phyloP scores from a whole-genome alignment of 1,140 invertebrate species.

The Cephus cinctus region DNA sequence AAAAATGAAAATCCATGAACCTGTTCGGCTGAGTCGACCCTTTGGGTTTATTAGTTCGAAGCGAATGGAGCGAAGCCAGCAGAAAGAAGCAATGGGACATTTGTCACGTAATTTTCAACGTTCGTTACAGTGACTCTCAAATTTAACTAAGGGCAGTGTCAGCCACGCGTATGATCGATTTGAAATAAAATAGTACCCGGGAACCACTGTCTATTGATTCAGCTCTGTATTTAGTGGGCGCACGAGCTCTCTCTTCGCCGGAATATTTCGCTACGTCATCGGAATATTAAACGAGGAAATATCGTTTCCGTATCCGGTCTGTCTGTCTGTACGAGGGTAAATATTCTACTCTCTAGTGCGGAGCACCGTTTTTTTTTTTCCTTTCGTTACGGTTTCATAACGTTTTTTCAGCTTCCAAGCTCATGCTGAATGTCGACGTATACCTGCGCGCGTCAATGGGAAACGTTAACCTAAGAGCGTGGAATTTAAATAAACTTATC shows the following conservation, averaged over 20 bases:
- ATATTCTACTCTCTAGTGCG: background rate
- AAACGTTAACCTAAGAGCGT: constrained; percentile 1
- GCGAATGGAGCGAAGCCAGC: constrained; percentile 28
- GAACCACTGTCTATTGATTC: constrained; percentile 18
- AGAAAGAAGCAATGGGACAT: constrained; percentile 16
- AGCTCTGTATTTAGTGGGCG: constrained; percentile 6
- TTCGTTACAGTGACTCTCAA: constrained; percentile 16
- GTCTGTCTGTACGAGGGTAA: constrained; percentile 1
- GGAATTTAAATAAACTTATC: constrained; percentile 29
- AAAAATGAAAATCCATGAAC: too few relatives aligned
- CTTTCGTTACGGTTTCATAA: background rate
- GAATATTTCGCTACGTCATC: constrained; percentile 26
- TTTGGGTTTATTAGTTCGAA: constrained; percentile 29
- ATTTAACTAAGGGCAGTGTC: constrained; percentile 9
- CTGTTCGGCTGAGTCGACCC: constrained; percentile 26
- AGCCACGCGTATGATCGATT: constrained; percentile 4
- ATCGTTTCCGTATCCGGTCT: constrained; percentile 23
- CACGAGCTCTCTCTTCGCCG: background rate
- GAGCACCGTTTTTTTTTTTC: background rate
- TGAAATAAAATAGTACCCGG: constrained; percentile 3
- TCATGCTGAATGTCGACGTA: too few relatives aligned
- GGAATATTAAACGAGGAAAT: constrained; percentile 33
- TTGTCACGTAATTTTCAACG: constrained; percentile 26
- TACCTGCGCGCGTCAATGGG: too few relatives aligned
- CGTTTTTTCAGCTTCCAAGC: too few relatives aligned